Conservation (phyloP, 2,888 invertebrate species). For the Aphodius granarius region DNA sequence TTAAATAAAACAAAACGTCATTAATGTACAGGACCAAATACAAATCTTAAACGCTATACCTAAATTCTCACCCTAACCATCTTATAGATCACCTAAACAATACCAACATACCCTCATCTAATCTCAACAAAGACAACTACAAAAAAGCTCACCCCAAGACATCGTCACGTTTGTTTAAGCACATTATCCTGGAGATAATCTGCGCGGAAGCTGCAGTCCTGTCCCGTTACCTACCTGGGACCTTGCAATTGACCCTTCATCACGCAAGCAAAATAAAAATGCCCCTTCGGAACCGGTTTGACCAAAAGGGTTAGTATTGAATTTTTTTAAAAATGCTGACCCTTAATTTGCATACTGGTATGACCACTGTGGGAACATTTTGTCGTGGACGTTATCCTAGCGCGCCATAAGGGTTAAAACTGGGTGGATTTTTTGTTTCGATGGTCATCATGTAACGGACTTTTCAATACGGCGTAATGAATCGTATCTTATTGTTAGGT, state of each 20-base stretch:
- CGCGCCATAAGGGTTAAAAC: conserved; percentile 7
- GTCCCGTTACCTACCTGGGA: no score
- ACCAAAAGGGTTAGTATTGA: conserved; percentile 37
- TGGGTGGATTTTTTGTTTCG: neutral
- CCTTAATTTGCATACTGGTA: conserved; percentile 50
- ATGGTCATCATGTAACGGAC: conserved; percentile 24
- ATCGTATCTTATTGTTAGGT: neutral
- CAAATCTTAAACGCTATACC: no score
- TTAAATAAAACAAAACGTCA: neutral
- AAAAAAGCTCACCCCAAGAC: no score
- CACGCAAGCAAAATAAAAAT: neutral
- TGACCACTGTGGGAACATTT: conserved; percentile 47
- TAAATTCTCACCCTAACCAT: no score
- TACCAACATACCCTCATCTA: no score
- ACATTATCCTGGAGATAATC: no score
- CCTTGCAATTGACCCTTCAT: neutral
- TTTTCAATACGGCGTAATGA: conserved; percentile 5
- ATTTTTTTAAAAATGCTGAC: conserved; percentile 48
- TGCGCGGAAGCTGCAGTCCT: no score
- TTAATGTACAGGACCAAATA: neutral
- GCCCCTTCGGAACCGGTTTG: conserved; percentile 44
- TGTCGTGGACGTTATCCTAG: neutral
- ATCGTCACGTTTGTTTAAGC: no score
- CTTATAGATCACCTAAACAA: no score
- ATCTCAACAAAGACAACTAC: no score